These are phyloP conservation scores for Poecilus cupreus DNA, from an alignment of 2,888 invertebrate species.

Conservation along the genomic window DNA sequence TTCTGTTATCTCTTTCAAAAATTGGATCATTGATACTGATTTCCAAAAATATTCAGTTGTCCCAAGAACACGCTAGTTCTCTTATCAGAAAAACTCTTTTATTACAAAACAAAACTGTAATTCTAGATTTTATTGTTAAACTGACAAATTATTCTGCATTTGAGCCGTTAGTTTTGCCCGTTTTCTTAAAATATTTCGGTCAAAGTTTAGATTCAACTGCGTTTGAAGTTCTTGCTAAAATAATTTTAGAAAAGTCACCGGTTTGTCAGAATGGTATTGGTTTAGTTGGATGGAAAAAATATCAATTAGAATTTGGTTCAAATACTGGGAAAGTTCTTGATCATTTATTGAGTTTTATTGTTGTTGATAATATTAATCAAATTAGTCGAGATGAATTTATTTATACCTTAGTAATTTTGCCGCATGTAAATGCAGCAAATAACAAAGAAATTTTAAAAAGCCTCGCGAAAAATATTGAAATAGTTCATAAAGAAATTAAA, in stretches of 20 bases:
- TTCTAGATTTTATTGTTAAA: constrained; percentile 80
- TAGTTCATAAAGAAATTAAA: constrained; percentile 65
- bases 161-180: constrained; percentile 83
- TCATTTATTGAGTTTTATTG: constrained; percentile 70
- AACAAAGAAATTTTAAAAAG: constrained; percentile 62
- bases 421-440: constrained; percentile 72
- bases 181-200: constrained; percentile 78
- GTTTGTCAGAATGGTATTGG: constrained; percentile 77
- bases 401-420: constrained; percentile 75
- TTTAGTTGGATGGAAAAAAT: constrained; percentile 79
- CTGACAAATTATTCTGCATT: constrained; percentile 81
- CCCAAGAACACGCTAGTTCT: constrained; percentile 84
- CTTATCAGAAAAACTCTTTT: constrained; percentile 79
- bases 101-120: constrained; percentile 75
- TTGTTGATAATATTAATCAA: constrained; percentile 69
- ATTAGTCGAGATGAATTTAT: constrained; percentile 72
- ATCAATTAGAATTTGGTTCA: constrained; percentile 78
- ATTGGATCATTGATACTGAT: constrained; percentile 78
- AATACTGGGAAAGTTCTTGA: constrained; percentile 71
- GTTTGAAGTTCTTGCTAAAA: constrained; percentile 79
- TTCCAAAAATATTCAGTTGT: constrained; percentile 78
- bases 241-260: constrained; percentile 81
- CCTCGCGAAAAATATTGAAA: constrained; percentile 64
- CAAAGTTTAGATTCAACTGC: constrained; percentile 75
- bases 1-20: constrained; percentile 74